Evolutionary conservation across 2,797 vertebrate species (phyloP), one percentile per base, ranked within the genome.

Genomic region (Gymnocypris eckloni): DNA sequence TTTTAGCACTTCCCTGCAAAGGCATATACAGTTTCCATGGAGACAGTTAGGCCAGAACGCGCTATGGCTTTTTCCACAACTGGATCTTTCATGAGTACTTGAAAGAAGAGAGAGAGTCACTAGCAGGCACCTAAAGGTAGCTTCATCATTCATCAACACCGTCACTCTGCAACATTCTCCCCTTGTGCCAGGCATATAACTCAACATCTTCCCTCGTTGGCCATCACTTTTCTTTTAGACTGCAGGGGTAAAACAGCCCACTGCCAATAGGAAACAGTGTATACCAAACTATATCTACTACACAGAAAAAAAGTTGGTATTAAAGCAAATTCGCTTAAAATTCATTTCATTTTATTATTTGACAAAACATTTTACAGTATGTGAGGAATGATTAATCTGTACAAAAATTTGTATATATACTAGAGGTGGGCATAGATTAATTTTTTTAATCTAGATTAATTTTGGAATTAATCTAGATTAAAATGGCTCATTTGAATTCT

Each of bases 21-120:
- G 73, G 75, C 88, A 89, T 90, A 89, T 80, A 86, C 89, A 78
- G 93, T 93, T 92, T 91, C 93, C 90, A 92, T 93, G 92, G 89
- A 91, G 85, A 93, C 92, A 77, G 81, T 25, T 64, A 86, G 43
- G 81, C 77, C 82, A 85, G 81, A 83, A 91, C 85, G 90, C 89
- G 83, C 78, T 84, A 84, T 79, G 88, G 75, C 25, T 85, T 78
- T 71, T 67, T 79, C 81, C 82, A 86, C 79, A 25, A 48, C 6
- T 79, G 59, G 67, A 77, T 79, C 83, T 89, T 82, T 37, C 79
- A 87, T 20, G 16, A 73, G 82, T 78, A 79, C 80, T 66, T 87
- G 37, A 86, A 71, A 81, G 16, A 25, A 50, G 52, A 84, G 69
- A 82, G 64, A 72, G 69, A 86, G 81, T 41, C 72, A 79, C 52